Conservation (phyloP, 2,888 invertebrate genomes). For the Teleiodes luculella region DNA sequence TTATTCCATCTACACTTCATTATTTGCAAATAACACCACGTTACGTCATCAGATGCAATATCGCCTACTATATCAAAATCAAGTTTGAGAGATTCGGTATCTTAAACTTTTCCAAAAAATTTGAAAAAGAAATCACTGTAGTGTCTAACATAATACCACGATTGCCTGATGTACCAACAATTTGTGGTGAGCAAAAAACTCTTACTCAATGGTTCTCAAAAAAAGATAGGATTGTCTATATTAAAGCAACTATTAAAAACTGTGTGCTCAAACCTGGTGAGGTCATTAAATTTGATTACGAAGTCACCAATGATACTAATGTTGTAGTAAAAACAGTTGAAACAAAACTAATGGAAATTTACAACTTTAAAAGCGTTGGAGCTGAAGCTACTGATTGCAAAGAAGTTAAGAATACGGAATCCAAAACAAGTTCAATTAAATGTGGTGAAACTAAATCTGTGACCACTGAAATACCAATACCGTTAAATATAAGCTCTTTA, state of each 20-base stretch:
- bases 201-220: slow-evolving; percentile 34
- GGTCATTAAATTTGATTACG: slow-evolving; percentile 32
- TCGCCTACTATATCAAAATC: slow-evolving; percentile 39
- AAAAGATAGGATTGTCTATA: slow-evolving; percentile 31
- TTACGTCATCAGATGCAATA: slow-evolving; percentile 28
- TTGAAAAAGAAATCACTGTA: slow-evolving; percentile 36
- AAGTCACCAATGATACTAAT: slow-evolving; percentile 36
- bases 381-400: slow-evolving; percentile 21
- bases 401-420: slow-evolving; percentile 28
- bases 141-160: slow-evolving; percentile 32
- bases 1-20: slow-evolving; percentile 32
- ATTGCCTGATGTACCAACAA: slow-evolving; percentile 29
- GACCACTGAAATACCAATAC: slow-evolving; percentile 24
- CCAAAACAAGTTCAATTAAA: slow-evolving; percentile 28
- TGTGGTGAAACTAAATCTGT: slow-evolving; percentile 26
- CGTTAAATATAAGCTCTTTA: slow-evolving; percentile 28
- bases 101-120: slow-evolving; percentile 30
- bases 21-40: slow-evolving; percentile 18
- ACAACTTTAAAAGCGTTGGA: slow-evolving; percentile 28
- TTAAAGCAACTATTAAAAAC: slow-evolving; percentile 34
- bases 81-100: slow-evolving; percentile 39
- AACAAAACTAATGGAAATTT: slow-evolving; percentile 32
- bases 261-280: slow-evolving; percentile 33
- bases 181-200: slow-evolving; percentile 34
- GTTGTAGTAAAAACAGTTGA: slow-evolving; percentile 33